These are phyloP conservation scores for Symphodus melops DNA, from an alignment of 2,113 vertebrate species.

Conservation along the genomic window DNA sequence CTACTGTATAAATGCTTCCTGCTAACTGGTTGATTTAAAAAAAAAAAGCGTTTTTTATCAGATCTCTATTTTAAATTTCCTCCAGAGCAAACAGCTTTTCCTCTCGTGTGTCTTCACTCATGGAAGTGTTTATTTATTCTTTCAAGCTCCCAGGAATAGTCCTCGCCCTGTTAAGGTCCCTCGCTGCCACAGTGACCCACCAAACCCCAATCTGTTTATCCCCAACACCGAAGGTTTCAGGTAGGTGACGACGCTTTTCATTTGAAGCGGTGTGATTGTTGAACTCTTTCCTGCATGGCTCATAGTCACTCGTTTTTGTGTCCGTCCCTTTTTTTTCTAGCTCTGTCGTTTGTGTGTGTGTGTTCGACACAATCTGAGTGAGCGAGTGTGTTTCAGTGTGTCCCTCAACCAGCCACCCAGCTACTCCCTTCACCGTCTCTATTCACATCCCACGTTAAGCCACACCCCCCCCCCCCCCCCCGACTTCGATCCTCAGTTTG, in stretches of 20 bases:
- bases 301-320: neutral
- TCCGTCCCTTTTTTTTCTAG: conserved; percentile 34
- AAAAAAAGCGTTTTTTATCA: no score
- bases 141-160: conserved; percentile 91
- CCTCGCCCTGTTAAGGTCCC: conserved; percentile 97
- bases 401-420: conserved; percentile 35
- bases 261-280: neutral
- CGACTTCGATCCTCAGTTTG: conserved; percentile 81
- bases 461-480: conserved; percentile 34
- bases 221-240: conserved; percentile 94
- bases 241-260: conserved; percentile 75
- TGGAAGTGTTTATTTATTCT: conserved; percentile 6
- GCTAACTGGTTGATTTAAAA: no score
- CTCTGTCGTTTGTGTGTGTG: conserved; percentile 19
- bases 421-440: conserved; percentile 25
- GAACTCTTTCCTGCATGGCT: conserved; percentile 59
- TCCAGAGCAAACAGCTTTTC: neutral
- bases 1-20: no score
- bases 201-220: conserved; percentile 95
- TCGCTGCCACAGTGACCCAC: conserved; percentile 97
- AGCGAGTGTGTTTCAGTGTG: conserved; percentile 1
- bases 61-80: neutral
- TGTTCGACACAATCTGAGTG: neutral
- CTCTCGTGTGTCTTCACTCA: conserved; percentile 1
- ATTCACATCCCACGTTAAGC: conserved; percentile 45